Evolutionary conservation across 2,113 vertebrate species (phyloP).

Genomic region (Serranochromis macrocephalus): DNA sequence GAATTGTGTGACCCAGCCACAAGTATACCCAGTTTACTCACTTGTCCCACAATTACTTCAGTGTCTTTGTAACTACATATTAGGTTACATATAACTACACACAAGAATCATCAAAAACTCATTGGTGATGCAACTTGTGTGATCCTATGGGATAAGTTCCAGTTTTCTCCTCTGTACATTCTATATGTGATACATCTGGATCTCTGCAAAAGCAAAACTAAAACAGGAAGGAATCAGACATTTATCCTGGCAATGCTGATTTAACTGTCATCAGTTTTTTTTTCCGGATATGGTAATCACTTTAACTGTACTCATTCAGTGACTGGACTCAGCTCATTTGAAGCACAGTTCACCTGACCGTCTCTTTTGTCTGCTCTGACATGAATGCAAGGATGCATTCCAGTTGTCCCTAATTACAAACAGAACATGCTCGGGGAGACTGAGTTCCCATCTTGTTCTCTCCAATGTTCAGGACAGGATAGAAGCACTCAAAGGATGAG

Average conservation of each 20-base stretch:
- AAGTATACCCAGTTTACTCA: neutral
- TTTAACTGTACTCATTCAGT: neutral
- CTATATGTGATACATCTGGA: neutral
- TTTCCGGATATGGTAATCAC: fast-evolving
- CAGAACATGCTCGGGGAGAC: neutral
- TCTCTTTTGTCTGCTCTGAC: neutral
- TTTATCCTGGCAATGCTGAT: neutral
- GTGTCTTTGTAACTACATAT: neutral
- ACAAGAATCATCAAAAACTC: neutral
- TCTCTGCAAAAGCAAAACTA: neutral
- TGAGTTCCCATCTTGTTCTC: neutral
- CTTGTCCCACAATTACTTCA: neutral
- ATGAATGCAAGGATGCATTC: neutral
- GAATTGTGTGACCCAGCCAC: neutral
- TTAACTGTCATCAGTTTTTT: neutral
- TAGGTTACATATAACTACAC: neutral
- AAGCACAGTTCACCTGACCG: neutral
- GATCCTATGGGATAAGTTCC: neutral
- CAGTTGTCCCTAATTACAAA: conserved; percentile 21
- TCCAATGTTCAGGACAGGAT: conserved; percentile 7
- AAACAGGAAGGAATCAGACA: neutral
- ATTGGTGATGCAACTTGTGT: neutral
- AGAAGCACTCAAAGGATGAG: conserved; percentile 26
- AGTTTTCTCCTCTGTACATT: neutral
- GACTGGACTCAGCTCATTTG: neutral